Evolutionary conservation across 2,113 vertebrate species (phyloP), one percentile per base, ranked within the genome.

Genomic region (Orthochromis indermauri): DNA sequence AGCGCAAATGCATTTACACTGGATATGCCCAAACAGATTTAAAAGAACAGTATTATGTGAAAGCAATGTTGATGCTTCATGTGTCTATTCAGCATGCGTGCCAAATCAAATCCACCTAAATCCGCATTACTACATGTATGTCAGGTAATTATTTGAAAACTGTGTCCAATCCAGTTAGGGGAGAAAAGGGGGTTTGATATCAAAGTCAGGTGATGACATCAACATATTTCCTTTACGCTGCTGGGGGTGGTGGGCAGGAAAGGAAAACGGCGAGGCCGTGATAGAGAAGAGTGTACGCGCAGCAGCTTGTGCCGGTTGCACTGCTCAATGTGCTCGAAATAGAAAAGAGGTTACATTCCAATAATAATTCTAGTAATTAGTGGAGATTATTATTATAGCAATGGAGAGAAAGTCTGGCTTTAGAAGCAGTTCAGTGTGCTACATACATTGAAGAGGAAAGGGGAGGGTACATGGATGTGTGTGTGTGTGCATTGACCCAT

Each of bases 341-440:
- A 95, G 95, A 96, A 96, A 96, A 91, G 94, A 96, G 96, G 96
- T 96, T 96, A 95, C 92, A 93, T 93, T 96, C 95, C 93, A 94
- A 94, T 96, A 96, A 96, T 96, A 95, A 94, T 92, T 94, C 87
- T 78, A 90, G 92, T 95, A 96, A 97, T 96, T 96, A 96, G 95
- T 93, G 88, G 88, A 91, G 92, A 90, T 91, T 90, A 91, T 94
- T 93, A 94, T 90, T 90, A 91, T 88, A 90, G 89, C 80, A 79
- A 53, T 81, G 86, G 82, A 84, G 82, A 85, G 68, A 86, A 83
- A 59, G 91, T 89, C 84, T 88, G 86, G 85, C 68, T 92, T 87
- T 79, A 87, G 90, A 91, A 95, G 90, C 90, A 89, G 92, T 92
- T 94, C 93, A 86, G 87, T 95, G 95, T 95, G 95, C 94, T 96